These are phyloP conservation scores for Irena cyanogastra DNA, from an alignment of 2,113 vertebrate genomes.

Conservation along the genomic window DNA sequence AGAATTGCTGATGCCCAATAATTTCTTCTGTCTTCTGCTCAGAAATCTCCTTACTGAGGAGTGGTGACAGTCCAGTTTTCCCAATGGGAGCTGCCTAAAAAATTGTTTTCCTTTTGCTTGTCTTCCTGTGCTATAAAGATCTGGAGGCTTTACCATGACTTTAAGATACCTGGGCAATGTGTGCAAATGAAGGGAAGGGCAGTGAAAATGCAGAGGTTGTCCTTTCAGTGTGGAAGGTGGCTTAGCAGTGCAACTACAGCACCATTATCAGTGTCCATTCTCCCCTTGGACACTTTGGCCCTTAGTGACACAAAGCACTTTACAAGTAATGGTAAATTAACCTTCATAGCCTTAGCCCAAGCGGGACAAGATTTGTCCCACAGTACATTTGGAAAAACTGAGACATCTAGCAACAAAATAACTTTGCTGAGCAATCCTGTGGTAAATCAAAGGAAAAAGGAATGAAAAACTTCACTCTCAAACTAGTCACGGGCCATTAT, in stretches of 20 bases:
- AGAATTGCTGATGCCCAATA: background rate
- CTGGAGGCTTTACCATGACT: background rate
- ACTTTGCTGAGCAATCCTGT: background rate
- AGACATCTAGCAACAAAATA: background rate
- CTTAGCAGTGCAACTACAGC: background rate
- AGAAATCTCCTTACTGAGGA: background rate
- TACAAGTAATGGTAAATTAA: background rate
- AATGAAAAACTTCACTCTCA: background rate
- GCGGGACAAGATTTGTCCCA: background rate
- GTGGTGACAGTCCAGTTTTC: background rate
- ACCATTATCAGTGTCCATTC: background rate
- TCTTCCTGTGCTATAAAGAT: background rate
- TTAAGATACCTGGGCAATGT: background rate
- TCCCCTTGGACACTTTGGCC: background rate
- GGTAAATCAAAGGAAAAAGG: background rate
- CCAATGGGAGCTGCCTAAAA: background rate
- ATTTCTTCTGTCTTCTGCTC: background rate
- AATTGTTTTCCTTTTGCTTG: background rate
- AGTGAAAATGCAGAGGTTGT: background rate
- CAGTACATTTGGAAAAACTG: background rate
- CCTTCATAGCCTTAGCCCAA: background rate
- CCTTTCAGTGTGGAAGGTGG: background rate
- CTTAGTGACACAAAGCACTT: background rate
- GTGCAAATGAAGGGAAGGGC: background rate
- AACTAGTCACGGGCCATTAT: background rate